Evolutionary conservation across 2,888 invertebrate species (phyloP).

Genomic region (Aradus depressus): DNA sequence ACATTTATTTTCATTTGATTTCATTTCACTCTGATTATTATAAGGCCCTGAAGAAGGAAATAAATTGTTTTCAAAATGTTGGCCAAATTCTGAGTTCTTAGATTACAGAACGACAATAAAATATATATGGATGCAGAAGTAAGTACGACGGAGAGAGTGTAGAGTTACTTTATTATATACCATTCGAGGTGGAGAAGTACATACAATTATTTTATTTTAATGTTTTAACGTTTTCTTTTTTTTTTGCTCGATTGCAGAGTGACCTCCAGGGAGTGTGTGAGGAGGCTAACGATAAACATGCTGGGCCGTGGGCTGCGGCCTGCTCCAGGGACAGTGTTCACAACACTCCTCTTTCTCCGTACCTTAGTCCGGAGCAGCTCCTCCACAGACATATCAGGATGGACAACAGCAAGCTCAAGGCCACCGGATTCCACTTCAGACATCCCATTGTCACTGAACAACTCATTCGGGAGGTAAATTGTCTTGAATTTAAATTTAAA

Average conservation of each 20-base stretch:
- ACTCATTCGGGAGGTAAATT: slow-evolving; percentile 47
- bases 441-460: slow-evolving; percentile 53
- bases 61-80: too few relatives aligned
- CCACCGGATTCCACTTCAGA: slow-evolving; percentile 47
- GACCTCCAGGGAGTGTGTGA: slow-evolving; percentile 45
- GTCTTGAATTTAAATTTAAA: background rate
- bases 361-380: slow-evolving; percentile 70
- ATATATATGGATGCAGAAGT: too few relatives aligned
- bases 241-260: slow-evolving; percentile 11
- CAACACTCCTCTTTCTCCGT: slow-evolving; percentile 82
- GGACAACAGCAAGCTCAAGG: slow-evolving; percentile 53
- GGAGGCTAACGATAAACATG: slow-evolving; percentile 87
- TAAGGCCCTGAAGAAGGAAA: too few relatives aligned
- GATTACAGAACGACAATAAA: too few relatives aligned
- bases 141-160: too few relatives aligned
- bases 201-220: too few relatives aligned
- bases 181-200: too few relatives aligned
- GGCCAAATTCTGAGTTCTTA: too few relatives aligned
- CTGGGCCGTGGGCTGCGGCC: slow-evolving; percentile 82
- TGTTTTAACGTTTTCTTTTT: slow-evolving; percentile 13
- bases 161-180: too few relatives aligned
- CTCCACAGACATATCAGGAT: slow-evolving; percentile 69
- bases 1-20: too few relatives aligned
- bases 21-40: too few relatives aligned
- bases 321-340: slow-evolving; percentile 60